Evolutionary conservation across 2,888 invertebrate species (phyloP).

Genomic region (Thymelicus acteon): DNA sequence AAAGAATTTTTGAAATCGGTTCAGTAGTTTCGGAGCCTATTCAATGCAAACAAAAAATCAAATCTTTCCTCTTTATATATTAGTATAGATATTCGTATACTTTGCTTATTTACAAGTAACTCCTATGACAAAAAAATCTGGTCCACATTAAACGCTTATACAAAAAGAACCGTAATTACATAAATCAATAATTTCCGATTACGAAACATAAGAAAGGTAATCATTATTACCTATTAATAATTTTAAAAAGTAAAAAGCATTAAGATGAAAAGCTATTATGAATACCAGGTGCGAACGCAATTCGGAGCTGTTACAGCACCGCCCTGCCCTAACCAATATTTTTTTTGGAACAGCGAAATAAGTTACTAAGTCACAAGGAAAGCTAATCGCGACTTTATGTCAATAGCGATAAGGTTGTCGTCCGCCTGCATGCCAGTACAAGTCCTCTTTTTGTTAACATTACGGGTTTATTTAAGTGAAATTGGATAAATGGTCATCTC

Average conservation of each 20-base stretch:
- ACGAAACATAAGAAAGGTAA: constrained; percentile 24
- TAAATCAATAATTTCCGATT: constrained; percentile 9
- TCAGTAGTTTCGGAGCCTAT: too few relatives aligned
- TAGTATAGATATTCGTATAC: too few relatives aligned
- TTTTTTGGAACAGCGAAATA: constrained; percentile 73
- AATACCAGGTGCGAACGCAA: constrained; percentile 25
- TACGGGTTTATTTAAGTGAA: constrained; percentile 83
- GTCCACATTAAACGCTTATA: constrained; percentile 52
- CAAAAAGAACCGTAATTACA: constrained; percentile 28
- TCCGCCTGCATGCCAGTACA: constrained; percentile 62
- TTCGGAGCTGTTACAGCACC: constrained; percentile 60
- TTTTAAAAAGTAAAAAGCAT: constrained; percentile 52
- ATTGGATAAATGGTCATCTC: constrained; percentile 84
- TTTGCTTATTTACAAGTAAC: too few relatives aligned
- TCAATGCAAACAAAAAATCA: too few relatives aligned
- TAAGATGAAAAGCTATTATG: constrained; percentile 25
- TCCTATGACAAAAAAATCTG: too few relatives aligned
- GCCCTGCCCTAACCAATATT: constrained; percentile 61
- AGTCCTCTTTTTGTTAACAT: constrained; percentile 79
- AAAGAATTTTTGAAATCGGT: too few relatives aligned
- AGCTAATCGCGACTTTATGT: constrained; percentile 56
- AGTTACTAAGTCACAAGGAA: constrained; percentile 59
- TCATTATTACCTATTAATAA: constrained; percentile 11
- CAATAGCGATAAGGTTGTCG: constrained; percentile 55
- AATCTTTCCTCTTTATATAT: too few relatives aligned